Percentiles rank a stretch among this genome's conserved stretches.
These are phyloP conservation scores for Limenitis camilla DNA, from an alignment of 2,888 invertebrate genomes.

Conservation along the genomic window DNA sequence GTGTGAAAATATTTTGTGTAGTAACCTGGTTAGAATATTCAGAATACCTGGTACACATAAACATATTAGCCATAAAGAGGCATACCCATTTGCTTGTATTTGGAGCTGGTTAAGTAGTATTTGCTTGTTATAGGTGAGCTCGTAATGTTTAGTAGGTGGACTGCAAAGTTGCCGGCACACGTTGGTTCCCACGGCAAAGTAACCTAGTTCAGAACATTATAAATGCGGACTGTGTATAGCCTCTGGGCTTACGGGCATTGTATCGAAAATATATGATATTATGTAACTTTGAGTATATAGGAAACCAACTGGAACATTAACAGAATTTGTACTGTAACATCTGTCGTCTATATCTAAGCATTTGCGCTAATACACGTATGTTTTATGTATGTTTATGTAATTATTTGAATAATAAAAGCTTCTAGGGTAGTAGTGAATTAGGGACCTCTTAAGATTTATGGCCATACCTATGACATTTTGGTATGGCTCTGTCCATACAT, in stretches of 20 bases:
- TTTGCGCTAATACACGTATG: too few relatives aligned
- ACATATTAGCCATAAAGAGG: slow-evolving; percentile 15
- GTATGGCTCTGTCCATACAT: too few relatives aligned
- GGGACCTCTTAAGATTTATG: too few relatives aligned
- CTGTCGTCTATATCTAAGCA: too few relatives aligned
- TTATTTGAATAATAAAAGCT: too few relatives aligned
- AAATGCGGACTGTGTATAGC: slow-evolving; percentile 15
- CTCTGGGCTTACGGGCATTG: slow-evolving; percentile 16
- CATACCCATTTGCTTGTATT: slow-evolving; percentile 23
- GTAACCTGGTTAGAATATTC: too few relatives aligned
- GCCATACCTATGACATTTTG: too few relatives aligned
- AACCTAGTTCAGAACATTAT: slow-evolving; percentile 17
- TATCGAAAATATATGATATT: slow-evolving; percentile 12
- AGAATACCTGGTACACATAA: not conserved
- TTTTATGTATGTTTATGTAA: too few relatives aligned
- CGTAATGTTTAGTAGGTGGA: slow-evolving; percentile 17
- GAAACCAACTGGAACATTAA: too few relatives aligned
- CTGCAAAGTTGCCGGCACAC: slow-evolving; percentile 12
- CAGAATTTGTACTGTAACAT: too few relatives aligned
- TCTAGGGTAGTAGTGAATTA: too few relatives aligned
- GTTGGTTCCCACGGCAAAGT: slow-evolving; percentile 20
- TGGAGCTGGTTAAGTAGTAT: slow-evolving; percentile 11
- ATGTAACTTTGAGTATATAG: not conserved
- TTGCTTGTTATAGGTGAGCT: slow-evolving; percentile 16
- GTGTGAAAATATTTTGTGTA: too few relatives aligned